Evolutionary conservation across 2,888 invertebrate species (phyloP), one percentile per base, ranked within the genome.

Genomic region (Caenorhabditis sp.): DNA sequence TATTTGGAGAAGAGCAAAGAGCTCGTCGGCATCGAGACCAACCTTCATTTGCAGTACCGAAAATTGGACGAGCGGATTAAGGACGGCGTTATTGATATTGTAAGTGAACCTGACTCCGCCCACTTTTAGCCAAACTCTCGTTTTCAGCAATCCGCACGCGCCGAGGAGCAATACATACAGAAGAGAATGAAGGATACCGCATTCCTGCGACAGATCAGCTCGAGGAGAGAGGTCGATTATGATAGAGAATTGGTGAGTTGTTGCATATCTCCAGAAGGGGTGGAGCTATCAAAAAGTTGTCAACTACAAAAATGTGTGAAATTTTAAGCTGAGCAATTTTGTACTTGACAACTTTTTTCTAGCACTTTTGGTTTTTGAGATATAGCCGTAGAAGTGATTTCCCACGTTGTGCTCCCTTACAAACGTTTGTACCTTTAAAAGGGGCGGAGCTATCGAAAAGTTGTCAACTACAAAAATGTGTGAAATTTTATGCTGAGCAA

Each of bases 11-110:
- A 84, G 58, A 84, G 81, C 72, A 79, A 82, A 41, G 87, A 89
- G 28, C 68, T 89, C 31, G 70, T 87, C 19, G 76, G 74, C 38
- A 80, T 89, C 58, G 87, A 89, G 64, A 87, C 87, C 26, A 86
- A 87, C 41, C 69, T 89, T 47, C 68, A 80, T 54, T 59, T 82
- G 41, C 88, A 89, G 61, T 61, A 86, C 76, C 82, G 75, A 38
- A 89, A 89, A 58, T 63, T 86, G 35, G 66, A 82, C 12, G 85
- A 87, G 31, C 49, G 84, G 19, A 72, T 86, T 19, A 84, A 82
- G 68, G 85, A 85, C 14, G 86, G 82, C 41, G 72, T 69, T 19
- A 82, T 84, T 28, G 86, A 86, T 44, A 82, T 84, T 79, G 87
- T 85, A 22, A 66, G 76, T 74, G n/a, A n/a, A n/a, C n/a, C n/a